Conservation (phyloP, 2,888 invertebrate species). For the Clivina fossor region DNA sequence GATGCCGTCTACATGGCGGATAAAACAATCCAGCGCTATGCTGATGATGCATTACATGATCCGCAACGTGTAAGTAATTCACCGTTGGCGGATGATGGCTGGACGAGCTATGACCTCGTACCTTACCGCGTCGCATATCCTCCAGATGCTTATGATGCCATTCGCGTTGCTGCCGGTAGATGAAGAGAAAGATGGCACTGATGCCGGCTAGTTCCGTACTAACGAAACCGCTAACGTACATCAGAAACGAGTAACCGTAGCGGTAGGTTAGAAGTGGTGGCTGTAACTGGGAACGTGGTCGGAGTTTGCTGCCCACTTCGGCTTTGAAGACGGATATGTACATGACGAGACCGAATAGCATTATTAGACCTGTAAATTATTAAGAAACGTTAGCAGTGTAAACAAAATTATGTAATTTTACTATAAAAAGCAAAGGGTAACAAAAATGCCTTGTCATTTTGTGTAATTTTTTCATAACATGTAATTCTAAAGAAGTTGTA, state of each 20-base stretch:
- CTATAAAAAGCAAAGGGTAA: no score
- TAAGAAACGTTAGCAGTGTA: no score
- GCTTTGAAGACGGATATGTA: conserved; percentile 92
- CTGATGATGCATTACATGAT: conserved; percentile 47
- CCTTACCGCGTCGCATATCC: conserved; percentile 58
- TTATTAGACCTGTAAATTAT: conserved; percentile 78
- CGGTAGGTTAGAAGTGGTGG: conserved; percentile 80
- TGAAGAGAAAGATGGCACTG: conserved; percentile 83
- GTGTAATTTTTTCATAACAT: no score
- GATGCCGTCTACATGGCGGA: conserved; percentile 53
- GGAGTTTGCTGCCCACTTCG: conserved; percentile 84
- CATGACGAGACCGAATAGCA: conserved; percentile 89
- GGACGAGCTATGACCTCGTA: conserved; percentile 53
- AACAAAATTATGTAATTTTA: no score
- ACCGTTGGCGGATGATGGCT: conserved; percentile 37
- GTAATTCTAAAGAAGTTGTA: no score
- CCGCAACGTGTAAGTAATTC: conserved; percentile 46
- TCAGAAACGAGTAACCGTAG: conserved; percentile 86
- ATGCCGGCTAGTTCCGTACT: conserved; percentile 84
- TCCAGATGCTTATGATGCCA: conserved; percentile 58
- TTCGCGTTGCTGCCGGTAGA: conserved; percentile 71
- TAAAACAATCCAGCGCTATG: conserved; percentile 23
- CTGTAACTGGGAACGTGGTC: conserved; percentile 75
- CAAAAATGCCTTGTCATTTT: no score
- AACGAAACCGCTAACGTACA: conserved; percentile 83